Evolutionary conservation across 2,888 invertebrate genomes (phyloP).

Genomic region (Muscina levida): DNA sequence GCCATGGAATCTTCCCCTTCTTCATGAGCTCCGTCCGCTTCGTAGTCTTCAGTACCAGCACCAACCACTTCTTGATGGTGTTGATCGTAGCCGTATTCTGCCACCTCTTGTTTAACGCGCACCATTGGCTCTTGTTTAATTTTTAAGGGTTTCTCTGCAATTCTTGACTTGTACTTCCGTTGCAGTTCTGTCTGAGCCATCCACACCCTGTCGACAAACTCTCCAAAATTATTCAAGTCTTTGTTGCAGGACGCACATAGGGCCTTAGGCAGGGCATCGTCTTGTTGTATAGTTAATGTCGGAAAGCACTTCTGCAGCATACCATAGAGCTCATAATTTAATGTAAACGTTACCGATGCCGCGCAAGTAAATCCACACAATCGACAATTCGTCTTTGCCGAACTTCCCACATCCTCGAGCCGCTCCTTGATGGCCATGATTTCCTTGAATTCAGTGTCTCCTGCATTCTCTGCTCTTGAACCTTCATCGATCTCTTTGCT

Average conservation of each 20-base stretch:
- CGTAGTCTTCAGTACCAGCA: constrained; percentile 68
- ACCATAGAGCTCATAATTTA: constrained; percentile 77
- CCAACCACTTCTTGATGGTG: constrained; percentile 74
- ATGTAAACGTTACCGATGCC: constrained; percentile 74
- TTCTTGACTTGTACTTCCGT: constrained; percentile 70
- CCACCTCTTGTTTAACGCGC: constrained; percentile 78
- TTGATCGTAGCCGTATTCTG: constrained; percentile 74
- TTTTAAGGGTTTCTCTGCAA: constrained; percentile 72
- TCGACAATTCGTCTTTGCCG: constrained; percentile 73
- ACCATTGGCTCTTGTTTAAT: constrained; percentile 79
- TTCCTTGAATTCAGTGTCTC: constrained; percentile 51
- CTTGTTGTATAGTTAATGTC: constrained; percentile 77
- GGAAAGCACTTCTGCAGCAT: constrained; percentile 79
- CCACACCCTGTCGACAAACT: constrained; percentile 78
- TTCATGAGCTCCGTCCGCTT: constrained; percentile 71
- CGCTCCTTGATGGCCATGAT: constrained; percentile 41
- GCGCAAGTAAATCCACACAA: constrained; percentile 74
- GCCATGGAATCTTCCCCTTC: constrained; percentile 66
- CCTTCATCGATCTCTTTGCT: constrained; percentile 11
- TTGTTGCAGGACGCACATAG: constrained; percentile 75
- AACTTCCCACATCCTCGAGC: constrained; percentile 39
- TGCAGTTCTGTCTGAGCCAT: constrained; percentile 76
- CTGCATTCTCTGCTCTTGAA: not conserved
- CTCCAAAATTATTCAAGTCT: constrained; percentile 75
- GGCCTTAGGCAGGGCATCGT: constrained; percentile 77